These are phyloP conservation scores for Alligator mississippiensis DNA, from an alignment of 2,113 vertebrate genomes.

Conservation along the genomic window DNA sequence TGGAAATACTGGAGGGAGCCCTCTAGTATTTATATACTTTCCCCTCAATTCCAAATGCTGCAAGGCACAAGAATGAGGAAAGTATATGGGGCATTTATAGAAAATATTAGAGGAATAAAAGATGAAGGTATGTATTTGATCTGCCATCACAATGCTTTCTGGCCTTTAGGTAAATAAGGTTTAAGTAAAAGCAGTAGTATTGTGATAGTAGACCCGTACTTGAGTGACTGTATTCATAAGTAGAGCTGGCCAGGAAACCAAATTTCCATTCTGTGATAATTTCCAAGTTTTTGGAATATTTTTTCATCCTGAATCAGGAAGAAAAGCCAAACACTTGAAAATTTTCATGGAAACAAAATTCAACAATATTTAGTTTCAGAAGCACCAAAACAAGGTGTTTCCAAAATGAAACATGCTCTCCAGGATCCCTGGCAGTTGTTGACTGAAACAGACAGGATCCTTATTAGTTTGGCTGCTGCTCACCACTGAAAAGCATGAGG, in stretches of 20 bases:
- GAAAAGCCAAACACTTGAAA: slow-evolving; percentile 53
- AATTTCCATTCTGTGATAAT: slow-evolving; percentile 63
- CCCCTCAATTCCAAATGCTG: not conserved
- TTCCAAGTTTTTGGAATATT: slow-evolving; percentile 61
- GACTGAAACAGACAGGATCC: not conserved
- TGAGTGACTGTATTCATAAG: slow-evolving; percentile 44
- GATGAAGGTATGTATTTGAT: not conserved
- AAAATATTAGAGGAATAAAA: slow-evolving; percentile 12
- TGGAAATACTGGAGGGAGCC: not conserved
- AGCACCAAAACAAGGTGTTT: slow-evolving; percentile 52
- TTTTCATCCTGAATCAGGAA: slow-evolving; percentile 18
- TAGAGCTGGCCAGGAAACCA: not conserved
- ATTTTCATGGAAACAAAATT: slow-evolving; percentile 44
- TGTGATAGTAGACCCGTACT: slow-evolving; percentile 1
- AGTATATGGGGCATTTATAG: not conserved
- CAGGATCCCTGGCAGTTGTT: slow-evolving; percentile 24
- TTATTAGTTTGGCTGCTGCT: not conserved
- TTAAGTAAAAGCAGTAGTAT: not conserved
- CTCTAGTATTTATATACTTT: not conserved
- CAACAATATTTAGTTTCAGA: slow-evolving; percentile 55
- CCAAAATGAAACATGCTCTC: slow-evolving; percentile 43
- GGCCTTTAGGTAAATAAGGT: not conserved
- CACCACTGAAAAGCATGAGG: not conserved
- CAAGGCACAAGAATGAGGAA: not conserved
- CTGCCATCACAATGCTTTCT: too few relatives aligned